phyloP scores from a whole-genome alignment of 2,797 vertebrate species.

The Anomalospiza imberbis region DNA sequence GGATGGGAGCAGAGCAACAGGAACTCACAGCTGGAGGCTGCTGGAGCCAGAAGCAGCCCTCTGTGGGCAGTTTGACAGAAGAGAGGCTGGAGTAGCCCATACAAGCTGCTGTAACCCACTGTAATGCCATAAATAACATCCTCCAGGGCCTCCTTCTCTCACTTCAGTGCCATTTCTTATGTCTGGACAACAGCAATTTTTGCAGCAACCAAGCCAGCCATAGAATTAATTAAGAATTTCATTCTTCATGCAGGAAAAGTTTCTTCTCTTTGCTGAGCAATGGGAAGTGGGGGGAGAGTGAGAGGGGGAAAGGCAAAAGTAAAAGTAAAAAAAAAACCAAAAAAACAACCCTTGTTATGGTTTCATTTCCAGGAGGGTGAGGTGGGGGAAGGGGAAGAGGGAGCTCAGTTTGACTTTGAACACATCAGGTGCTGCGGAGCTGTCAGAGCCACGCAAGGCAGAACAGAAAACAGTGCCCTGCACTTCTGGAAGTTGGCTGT shows the following conservation, averaged over 20 bases:
- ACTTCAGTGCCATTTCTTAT: background rate
- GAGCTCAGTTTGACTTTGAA: constrained; percentile 25
- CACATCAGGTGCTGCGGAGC: constrained; percentile 6
- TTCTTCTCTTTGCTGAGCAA: background rate
- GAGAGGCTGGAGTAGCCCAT: background rate
- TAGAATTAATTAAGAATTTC: background rate
- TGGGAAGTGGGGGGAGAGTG: background rate
- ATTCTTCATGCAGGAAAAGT: background rate
- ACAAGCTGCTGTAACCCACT: background rate
- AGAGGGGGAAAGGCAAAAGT: too few species aligned
- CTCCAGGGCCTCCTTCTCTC: background rate
- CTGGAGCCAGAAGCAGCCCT: background rate
- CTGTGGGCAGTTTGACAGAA: background rate
- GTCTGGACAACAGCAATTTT: background rate
- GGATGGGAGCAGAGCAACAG: background rate
- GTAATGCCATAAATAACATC: constrained; percentile 5
- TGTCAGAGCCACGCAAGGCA: background rate
- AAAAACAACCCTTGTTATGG: background rate
- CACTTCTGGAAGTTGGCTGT: constrained; percentile 52
- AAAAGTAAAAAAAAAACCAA: background rate
- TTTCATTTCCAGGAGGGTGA: background rate
- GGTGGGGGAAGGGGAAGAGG: background rate
- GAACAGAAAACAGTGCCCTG: constrained; percentile 8
- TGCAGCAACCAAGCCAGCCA: background rate
- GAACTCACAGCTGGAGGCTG: constrained; percentile 4